Conservation (phyloP, 2,113 vertebrate genomes). For the Erinaceus europaeus region DNA sequence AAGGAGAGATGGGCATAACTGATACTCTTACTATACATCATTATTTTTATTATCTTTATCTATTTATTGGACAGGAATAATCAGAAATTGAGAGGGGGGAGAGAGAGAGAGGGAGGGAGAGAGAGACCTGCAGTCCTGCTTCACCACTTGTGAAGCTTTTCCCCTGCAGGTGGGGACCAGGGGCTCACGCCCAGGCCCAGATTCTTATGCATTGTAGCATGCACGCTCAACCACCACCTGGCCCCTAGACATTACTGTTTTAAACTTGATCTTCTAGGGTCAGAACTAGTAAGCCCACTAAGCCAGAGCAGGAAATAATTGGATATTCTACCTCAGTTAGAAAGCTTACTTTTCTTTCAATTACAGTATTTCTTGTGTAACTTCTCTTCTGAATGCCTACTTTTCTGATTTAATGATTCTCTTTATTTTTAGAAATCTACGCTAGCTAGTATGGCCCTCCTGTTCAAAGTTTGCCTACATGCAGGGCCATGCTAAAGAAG, state of each 20-base stretch:
- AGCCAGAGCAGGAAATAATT: not conserved
- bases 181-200: too few species aligned
- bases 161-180: too few species aligned
- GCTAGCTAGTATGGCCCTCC: not conserved
- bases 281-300: not conserved
- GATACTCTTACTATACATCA: not conserved
- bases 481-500: not conserved
- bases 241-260: not conserved
- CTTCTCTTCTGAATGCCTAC: not conserved
- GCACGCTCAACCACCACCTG: too few species aligned
- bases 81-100: too few species aligned
- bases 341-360: not conserved
- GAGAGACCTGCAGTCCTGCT: too few species aligned
- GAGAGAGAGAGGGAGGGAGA: too few species aligned
- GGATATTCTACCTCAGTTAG: not conserved
- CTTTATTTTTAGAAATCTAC: not conserved
- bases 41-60: too few species aligned
- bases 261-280: not conserved
- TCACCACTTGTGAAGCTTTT: too few species aligned
- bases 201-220: too few species aligned
- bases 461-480: not conserved
- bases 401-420: not conserved
- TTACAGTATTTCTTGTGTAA: not conserved
- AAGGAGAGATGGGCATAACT: constrained; percentile 10
- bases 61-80: too few species aligned